Evolutionary conservation across 2,888 invertebrate genomes (phyloP).

Genomic region (Drosophila tripunctata): DNA sequence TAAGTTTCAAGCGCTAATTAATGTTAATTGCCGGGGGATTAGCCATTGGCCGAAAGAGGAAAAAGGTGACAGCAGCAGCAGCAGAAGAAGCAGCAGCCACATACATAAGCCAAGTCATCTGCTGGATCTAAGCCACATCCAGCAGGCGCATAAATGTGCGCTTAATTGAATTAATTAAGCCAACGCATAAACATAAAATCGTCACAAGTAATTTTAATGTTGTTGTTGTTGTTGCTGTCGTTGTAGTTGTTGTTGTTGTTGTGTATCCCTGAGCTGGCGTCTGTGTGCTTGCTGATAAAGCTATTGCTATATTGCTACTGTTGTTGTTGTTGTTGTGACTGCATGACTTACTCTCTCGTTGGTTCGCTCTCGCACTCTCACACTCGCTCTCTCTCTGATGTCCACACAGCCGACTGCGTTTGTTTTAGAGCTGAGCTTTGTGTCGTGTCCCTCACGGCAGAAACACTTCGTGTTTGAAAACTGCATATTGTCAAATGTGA

Average conservation of each 20-base stretch:
- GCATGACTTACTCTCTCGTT: conserved; percentile 45
- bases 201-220: conserved; percentile 65
- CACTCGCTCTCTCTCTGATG: conserved; percentile 8
- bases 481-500: neutral
- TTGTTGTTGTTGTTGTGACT: conserved; percentile 22
- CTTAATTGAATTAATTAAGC: conserved; percentile 75
- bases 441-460: conserved; percentile 18
- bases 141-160: conserved; percentile 67
- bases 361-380: neutral
- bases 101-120: conserved; percentile 8
- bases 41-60: conserved; percentile 38
- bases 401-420: conserved; percentile 26
- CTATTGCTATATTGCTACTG: conserved; percentile 33
- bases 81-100: no score
- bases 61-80: conserved; percentile 53
- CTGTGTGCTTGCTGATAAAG: conserved; percentile 59
- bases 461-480: conserved; percentile 5
- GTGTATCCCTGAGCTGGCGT: conserved; percentile 50
- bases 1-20: conserved; percentile 70
- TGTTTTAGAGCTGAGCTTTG: conserved; percentile 35
- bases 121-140: conserved; percentile 17
- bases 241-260: conserved; percentile 14
- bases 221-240: conserved; percentile 33
- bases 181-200: conserved; percentile 75
- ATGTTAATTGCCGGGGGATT: conserved; percentile 69